Base-by-base conservation (phyloP, 2,113 vertebrate species). In the Microcebus ravelobensis region DNA sequence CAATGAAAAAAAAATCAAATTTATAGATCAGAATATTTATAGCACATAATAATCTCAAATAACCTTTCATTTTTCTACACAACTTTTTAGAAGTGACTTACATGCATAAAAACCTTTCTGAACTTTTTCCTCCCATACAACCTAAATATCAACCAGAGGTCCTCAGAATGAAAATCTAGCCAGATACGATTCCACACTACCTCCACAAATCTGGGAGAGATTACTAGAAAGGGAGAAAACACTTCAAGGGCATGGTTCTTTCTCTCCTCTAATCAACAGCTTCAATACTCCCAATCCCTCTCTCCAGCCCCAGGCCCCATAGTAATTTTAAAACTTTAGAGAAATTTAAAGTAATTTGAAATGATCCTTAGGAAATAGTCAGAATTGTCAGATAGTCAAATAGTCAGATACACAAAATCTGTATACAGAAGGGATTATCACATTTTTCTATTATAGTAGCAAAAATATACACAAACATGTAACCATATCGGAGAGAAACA, bases 21-120 rank as follows among this genome's bases (percentile, higher is more conserved):
- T 73, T 93, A 96, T 31, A 93, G 59, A 97, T 91, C 55, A 92
- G 36, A 97, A 94, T 96, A 93, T 88, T 91, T 96, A 90, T 73
- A 91, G 45, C 34, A 79, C 83, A 79, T 65, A 84, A 90, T 73
- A 73, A 95, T 85, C 67, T 85, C 67, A 90, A 84, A 87, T 76
- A 91, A 81, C 29, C 17, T 92, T 91, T 77, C 12, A 42, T 63
- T 96, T 90, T 92, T 94, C 61, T 94, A 80, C 3, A 84, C 29
- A 96, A 52, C 42, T 93, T 81, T 95, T 91, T 73, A 94, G 48
- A 67, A 94, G 31, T 95, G 17, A 39, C 65, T 90, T 97, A 86
- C 6, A 59, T 42, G 10, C 34, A 25, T 25, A 50, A 83, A 61
- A 50, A 18, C 4, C 3, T 74, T 67, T 57, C 18, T 48, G 48